Evolutionary conservation across 2,797 vertebrate species (phyloP).

Genomic region (Aldrovandia affinis): DNA sequence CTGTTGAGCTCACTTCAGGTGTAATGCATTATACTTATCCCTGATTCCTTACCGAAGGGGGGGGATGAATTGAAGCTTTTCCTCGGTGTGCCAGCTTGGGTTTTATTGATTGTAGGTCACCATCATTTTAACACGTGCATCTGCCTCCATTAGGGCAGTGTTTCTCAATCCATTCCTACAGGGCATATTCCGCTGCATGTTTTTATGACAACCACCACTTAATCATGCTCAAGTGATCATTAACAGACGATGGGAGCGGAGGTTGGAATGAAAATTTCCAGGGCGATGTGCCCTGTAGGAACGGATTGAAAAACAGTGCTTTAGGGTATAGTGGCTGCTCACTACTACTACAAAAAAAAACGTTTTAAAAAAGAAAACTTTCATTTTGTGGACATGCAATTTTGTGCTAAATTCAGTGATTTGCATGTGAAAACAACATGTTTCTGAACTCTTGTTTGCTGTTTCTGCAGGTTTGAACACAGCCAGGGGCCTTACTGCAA

Average conservation of each 20-base stretch:
- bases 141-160: too few relatives aligned
- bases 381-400: neutral
- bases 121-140: too few relatives aligned
- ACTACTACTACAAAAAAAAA: too few relatives aligned
- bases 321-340: neutral
- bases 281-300: too few relatives aligned
- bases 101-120: too few relatives aligned
- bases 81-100: too few relatives aligned
- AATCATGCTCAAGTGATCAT: too few relatives aligned
- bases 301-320: neutral
- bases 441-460: neutral
- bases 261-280: too few relatives aligned
- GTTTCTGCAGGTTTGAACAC: slow-evolving; percentile 2
- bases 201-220: too few relatives aligned
- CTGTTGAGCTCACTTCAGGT: neutral
- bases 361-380: neutral
- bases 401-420: neutral
- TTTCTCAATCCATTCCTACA: too few relatives aligned
- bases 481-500: neutral
- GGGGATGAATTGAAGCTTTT: neutral
- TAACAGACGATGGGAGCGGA: too few relatives aligned
- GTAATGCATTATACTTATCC: neutral
- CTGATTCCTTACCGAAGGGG: neutral
- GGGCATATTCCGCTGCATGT: too few relatives aligned
- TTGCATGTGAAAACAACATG: neutral